Conservation (phyloP, 2,888 invertebrate genomes). For the Orgyia antiqua region DNA sequence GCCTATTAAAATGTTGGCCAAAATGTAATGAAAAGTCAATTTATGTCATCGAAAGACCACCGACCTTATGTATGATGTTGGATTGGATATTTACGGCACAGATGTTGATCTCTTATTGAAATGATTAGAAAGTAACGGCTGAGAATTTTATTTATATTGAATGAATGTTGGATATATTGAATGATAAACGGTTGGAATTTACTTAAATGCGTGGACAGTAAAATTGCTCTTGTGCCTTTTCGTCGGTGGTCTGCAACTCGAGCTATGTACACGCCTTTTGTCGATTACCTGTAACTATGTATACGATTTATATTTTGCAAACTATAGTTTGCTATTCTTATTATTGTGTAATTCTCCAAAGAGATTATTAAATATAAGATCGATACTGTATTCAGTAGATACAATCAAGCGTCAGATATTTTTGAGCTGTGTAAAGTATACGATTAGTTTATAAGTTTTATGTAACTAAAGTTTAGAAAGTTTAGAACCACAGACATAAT, state of each 20-base stretch:
- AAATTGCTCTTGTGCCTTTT: conserved; percentile 69
- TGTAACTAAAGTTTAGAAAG: too few species aligned
- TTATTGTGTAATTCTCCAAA: conserved; percentile 65
- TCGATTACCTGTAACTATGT: conserved; percentile 36
- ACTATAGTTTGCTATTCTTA: conserved; percentile 51
- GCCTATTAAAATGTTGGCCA: not conserved
- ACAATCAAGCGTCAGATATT: conserved; percentile 50
- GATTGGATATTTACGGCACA: conserved; percentile 51
- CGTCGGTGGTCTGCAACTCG: conserved; percentile 52
- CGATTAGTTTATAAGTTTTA: conserved; percentile 59
- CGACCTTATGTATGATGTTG: conserved; percentile 50
- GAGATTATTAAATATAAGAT: conserved; percentile 58
- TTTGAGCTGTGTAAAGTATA: conserved; percentile 73
- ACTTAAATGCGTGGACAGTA: conserved; percentile 44
- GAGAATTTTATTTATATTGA: not conserved
- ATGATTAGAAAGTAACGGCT: conserved; percentile 16
- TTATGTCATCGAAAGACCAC: conserved; percentile 43
- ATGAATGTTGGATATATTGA: conserved; percentile 23
- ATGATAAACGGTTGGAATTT: conserved; percentile 37
- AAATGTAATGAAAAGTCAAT: conserved; percentile 36
- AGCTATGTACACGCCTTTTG: conserved; percentile 46
- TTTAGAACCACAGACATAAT: too few species aligned
- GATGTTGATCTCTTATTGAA: conserved; percentile 45
- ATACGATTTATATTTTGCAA: conserved; percentile 43
- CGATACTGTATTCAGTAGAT: conserved; percentile 48